Evolutionary conservation across 2,888 invertebrate species (phyloP).

Genomic region (Lumbricus terrestris): DNA sequence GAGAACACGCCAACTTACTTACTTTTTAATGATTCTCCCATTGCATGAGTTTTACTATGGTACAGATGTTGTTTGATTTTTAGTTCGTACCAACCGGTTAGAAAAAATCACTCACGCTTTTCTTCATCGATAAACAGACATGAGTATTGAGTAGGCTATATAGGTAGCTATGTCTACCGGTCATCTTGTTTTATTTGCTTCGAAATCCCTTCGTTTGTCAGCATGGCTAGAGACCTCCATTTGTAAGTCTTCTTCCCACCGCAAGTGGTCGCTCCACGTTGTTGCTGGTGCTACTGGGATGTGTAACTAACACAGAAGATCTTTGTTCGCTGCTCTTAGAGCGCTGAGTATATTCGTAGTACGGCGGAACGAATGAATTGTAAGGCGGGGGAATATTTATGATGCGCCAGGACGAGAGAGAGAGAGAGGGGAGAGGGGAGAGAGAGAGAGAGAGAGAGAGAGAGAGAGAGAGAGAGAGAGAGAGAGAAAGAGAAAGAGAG

Average conservation of each 20-base stretch:
- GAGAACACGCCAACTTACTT: too few relatives aligned
- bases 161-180: too few relatives aligned
- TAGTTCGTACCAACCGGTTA: neutral
- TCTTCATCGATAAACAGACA: neutral
- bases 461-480: neutral
- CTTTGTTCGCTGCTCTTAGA: neutral
- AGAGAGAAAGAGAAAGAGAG: too few relatives aligned
- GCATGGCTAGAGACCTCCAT: neutral
- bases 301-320: neutral
- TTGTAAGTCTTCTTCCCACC: neutral
- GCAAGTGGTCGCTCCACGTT: neutral
- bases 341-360: too few relatives aligned
- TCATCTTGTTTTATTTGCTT: neutral
- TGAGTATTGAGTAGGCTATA: too few relatives aligned
- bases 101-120: neutral
- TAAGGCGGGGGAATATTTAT: neutral
- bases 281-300: neutral
- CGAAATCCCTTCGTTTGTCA: neutral
- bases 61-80: neutral
- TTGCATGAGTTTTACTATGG: too few relatives aligned
- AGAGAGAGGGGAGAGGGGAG: neutral
- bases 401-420: neutral
- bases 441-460: neutral
- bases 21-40: too few relatives aligned
- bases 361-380: neutral